Conservation (phyloP, 2,888 invertebrate species). For the Augochlorella aurata region DNA sequence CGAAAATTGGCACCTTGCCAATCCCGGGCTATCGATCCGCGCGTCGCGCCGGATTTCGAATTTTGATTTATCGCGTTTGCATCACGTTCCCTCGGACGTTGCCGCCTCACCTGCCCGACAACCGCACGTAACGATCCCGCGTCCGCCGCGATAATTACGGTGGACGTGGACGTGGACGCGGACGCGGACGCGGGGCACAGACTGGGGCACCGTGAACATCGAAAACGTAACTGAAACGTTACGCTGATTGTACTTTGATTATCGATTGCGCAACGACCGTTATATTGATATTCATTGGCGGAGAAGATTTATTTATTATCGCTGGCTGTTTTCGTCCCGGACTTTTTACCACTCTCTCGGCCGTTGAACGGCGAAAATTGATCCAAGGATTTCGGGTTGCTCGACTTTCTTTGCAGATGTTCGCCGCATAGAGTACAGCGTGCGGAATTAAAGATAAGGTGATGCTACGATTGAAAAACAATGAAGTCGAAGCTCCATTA, state of each 20-base stretch:
- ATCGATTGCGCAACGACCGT: conserved; percentile 6
- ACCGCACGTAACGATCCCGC: conserved; percentile 37
- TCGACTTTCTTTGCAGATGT: too few relatives aligned
- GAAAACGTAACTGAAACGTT: conserved; percentile 22
- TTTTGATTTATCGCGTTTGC: conserved; percentile 68
- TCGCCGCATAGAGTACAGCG: too few relatives aligned
- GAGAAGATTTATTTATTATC: background rate
- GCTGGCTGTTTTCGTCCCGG: background rate
- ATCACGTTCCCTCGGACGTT: conserved; percentile 53
- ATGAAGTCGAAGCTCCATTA: too few relatives aligned
- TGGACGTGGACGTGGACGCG: background rate
- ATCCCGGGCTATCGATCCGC: conserved; percentile 69
- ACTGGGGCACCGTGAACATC: background rate
- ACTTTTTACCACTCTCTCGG: background rate
- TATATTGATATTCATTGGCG: background rate
- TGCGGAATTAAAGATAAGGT: too few relatives aligned
- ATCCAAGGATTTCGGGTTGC: too few relatives aligned
- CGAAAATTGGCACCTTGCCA: conserved; percentile 74
- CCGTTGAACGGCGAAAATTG: too few relatives aligned
- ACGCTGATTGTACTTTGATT: conserved; percentile 4
- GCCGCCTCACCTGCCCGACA: conserved; percentile 59
- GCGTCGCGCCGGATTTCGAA: conserved; percentile 49
- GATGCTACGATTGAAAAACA: too few relatives aligned
- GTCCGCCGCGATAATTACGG: conserved; percentile 56
- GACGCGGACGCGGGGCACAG: background rate